A percentile compares a stretch with the other conserved stretches of the same genome.
Evolutionary conservation across 2,113 vertebrate species (phyloP).

Genomic region (Stigmatopora argus): DNA sequence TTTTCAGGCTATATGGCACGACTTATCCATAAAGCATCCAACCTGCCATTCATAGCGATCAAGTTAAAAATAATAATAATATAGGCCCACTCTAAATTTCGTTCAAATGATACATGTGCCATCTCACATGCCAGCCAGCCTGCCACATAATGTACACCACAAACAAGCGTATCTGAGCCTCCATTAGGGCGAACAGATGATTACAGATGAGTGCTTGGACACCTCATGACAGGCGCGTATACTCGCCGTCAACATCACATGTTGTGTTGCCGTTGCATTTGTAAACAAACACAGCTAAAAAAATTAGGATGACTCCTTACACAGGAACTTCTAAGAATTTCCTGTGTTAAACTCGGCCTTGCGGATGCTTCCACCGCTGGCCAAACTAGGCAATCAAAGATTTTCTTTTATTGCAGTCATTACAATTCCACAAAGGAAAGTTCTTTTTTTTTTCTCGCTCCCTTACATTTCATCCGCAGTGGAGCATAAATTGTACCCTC

Average conservation of each 20-base stretch:
- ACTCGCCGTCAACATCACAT: slow-evolving; percentile 38
- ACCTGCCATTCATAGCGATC: background rate
- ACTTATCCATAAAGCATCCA: no score
- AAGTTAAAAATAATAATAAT: background rate
- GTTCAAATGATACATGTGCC: slow-evolving; percentile 35
- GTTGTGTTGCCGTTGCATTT: slow-evolving; percentile 11
- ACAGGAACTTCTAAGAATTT: background rate
- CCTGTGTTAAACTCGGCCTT: background rate
- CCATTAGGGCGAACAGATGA: slow-evolving; percentile 46
- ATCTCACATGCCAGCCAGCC: slow-evolving; percentile 31
- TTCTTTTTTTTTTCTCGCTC: no score
- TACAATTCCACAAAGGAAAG: background rate
- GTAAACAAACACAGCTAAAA: slow-evolving; percentile 24
- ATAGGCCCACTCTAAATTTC: background rate
- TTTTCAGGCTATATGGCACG: no score
- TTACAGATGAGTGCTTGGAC: slow-evolving; percentile 50
- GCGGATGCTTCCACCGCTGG: background rate
- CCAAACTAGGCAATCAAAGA: background rate
- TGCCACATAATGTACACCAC: slow-evolving; percentile 11
- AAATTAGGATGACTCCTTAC: slow-evolving; percentile 8
- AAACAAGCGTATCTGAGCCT: slow-evolving; percentile 30
- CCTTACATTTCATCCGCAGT: background rate
- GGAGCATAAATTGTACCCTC: background rate
- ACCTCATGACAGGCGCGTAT: slow-evolving; percentile 46
- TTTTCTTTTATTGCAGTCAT: background rate